Evolutionary conservation across 2,797 vertebrate genomes (phyloP).

Genomic region (Tadarida brasiliensis): DNA sequence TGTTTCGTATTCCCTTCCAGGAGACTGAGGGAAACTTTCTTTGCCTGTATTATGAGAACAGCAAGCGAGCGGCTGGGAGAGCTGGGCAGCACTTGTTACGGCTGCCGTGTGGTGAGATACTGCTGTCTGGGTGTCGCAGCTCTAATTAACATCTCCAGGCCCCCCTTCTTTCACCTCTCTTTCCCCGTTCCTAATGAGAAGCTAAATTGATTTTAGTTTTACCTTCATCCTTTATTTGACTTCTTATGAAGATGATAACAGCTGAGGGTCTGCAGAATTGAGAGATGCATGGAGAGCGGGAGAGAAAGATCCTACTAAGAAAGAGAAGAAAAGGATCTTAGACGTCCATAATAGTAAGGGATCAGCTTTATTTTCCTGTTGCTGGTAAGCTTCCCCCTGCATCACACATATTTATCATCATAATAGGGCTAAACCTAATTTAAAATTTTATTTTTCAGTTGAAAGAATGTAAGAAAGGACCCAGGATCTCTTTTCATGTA

Average conservation of each 20-base stretch:
- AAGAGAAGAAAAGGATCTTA: neutral
- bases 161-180: neutral
- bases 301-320: neutral
- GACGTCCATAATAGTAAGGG: neutral
- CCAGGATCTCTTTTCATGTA: neutral
- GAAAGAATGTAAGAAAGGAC: neutral
- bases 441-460: neutral
- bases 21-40: neutral
- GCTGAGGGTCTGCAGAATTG: neutral
- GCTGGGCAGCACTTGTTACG: neutral
- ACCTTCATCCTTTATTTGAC: neutral
- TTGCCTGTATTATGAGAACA: neutral
- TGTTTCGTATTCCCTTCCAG: neutral
- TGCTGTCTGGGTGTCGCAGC: neutral
- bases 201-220: slow-evolving; percentile 7
- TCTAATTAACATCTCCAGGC: neutral
- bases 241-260: neutral
- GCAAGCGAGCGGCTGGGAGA: neutral
- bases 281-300: neutral
- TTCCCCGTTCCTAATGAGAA: neutral
- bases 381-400: neutral
- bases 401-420: neutral
- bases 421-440: neutral
- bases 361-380: slow-evolving; percentile 21
- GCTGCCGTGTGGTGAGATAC: neutral